Evolutionary conservation across 2,113 vertebrate genomes (phyloP).

Genomic region (Climacteris rufus): DNA sequence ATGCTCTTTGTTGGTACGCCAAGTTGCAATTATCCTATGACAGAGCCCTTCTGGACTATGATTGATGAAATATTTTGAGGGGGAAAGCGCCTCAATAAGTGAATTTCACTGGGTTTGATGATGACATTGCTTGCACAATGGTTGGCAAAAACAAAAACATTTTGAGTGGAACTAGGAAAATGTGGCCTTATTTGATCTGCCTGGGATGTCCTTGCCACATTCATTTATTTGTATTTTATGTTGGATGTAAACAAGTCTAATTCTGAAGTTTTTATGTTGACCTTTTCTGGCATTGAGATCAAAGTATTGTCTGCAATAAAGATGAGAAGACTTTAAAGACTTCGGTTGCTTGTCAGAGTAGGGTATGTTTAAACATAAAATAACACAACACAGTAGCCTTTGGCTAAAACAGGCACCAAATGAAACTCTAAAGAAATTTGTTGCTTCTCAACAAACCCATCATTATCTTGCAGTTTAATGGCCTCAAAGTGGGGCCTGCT

Average conservation of each 20-base stretch:
- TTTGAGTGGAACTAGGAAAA: constrained; percentile 29
- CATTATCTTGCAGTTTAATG: constrained; percentile 38
- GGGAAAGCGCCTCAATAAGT: constrained; percentile 9
- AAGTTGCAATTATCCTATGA: constrained; percentile 58
- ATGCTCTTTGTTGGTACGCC: constrained; percentile 44
- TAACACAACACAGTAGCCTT: constrained; percentile 24
- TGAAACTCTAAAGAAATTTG: constrained; percentile 8
- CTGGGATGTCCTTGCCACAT: constrained; percentile 57
- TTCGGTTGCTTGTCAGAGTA: constrained; percentile 38
- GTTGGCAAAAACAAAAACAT: constrained; percentile 48
- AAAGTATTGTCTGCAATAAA: constrained; percentile 65
- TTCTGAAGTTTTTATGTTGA: constrained; percentile 53
- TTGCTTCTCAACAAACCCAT: neutral
- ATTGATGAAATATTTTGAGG: constrained; percentile 60
- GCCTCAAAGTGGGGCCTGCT: neutral
- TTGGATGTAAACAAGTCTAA: constrained; percentile 62
- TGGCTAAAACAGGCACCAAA: constrained; percentile 31
- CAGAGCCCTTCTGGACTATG: constrained; percentile 41
- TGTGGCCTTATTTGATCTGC: neutral
- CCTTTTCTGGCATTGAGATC: constrained; percentile 63
- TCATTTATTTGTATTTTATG: constrained; percentile 32
- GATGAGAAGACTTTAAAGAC: constrained; percentile 55
- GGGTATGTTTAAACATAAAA: constrained; percentile 57
- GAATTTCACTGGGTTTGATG: constrained; percentile 55
- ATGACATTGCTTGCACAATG: constrained; percentile 25